Evolutionary conservation across 2,797 vertebrate species (phyloP), one percentile per base, ranked within the genome.

Genomic region (Microhierax caerulescens): DNA sequence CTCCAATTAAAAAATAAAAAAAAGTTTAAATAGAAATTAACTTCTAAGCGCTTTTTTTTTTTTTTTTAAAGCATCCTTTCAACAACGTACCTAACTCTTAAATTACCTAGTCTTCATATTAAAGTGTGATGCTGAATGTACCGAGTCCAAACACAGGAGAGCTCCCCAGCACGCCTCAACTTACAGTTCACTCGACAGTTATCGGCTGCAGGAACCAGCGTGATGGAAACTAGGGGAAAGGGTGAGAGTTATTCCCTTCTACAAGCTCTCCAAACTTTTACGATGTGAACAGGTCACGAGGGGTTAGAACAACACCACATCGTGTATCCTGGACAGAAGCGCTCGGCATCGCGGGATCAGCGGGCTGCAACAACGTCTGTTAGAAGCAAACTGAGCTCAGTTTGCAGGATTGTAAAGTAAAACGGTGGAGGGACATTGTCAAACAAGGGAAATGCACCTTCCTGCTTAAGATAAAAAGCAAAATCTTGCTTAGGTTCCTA

Each of bases 261-360:
- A 41, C 18, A 37, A 60, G 18, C 25, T 69, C 74, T 48, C 37
- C 63, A 82, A 39, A 84, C 9, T 68, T 68, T 28, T 47, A 78
- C 0, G 1, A 48, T 2, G 17, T 37, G 51, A 75, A 50, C 2
- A 3, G 32, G 48, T 77, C 69, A 27, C 0, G 2, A 8, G 3
- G 12, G 25, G 8, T 85, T 48, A 77, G 64, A 91, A 61, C 41
- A 83, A 72, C 53, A 88, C 75, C 61, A 37, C 13, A 8, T 54
- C 13, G 4, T 0, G 34, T 37, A 27, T 88, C 75, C 22, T 61
- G 57, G 61, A 25, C 10, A 56, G 23, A 59, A 85, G 30, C 7
- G 50, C 50, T 90, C 34, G 16, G 24, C 19, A 8, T 18, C 36
- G 30, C 45, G 73, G 28, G 9, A 32, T n/a, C 15, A 54, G 72